phyloP scores from a whole-genome alignment of 1,140 invertebrate species.

The Araneus ventricosus region DNA sequence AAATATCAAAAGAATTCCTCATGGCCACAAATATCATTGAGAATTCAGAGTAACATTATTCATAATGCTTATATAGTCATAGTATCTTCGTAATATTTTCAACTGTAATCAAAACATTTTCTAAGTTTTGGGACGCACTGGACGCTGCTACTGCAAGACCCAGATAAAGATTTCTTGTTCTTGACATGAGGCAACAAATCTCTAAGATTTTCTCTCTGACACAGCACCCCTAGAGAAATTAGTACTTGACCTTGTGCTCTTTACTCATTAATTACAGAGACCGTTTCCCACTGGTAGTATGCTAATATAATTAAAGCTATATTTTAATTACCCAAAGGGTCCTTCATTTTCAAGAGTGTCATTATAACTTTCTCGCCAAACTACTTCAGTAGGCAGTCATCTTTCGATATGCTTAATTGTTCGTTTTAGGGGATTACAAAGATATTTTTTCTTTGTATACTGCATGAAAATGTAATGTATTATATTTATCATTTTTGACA shows the following conservation, averaged over 20 bases:
- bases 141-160: too few species aligned
- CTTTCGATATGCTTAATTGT: not conserved
- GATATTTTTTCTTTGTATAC: not conserved
- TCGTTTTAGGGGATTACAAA: not conserved
- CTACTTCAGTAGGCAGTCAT: not conserved
- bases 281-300: not conserved
- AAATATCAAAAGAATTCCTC: too few species aligned
- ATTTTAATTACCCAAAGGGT: constrained; percentile 58
- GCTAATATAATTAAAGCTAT: constrained; percentile 54
- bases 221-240: constrained; percentile 13
- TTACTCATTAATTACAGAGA: constrained; percentile 33
- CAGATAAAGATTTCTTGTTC: not conserved
- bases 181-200: constrained; percentile 6
- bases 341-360: constrained; percentile 38
- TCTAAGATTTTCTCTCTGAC: not conserved
- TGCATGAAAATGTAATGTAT: not conserved
- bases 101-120: too few species aligned
- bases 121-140: too few species aligned
- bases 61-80: too few species aligned
- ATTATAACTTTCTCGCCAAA: not conserved
- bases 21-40: too few species aligned
- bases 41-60: too few species aligned
- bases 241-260: not conserved
- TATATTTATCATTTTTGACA: not conserved
- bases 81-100: too few species aligned